phyloP scores from a whole-genome alignment of 2,797 vertebrate genomes.

The Spea hammondii region DNA sequence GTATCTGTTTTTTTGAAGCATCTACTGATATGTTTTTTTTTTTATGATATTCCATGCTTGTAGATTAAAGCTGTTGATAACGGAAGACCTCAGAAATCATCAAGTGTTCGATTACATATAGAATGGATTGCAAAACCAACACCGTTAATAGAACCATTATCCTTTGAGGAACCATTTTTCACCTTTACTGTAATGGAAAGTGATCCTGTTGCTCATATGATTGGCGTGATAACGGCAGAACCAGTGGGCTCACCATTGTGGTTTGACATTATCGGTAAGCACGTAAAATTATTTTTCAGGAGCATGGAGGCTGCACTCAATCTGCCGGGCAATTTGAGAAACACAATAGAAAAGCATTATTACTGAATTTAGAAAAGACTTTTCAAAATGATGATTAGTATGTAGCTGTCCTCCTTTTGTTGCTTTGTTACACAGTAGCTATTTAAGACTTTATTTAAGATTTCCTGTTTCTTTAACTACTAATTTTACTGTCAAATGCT shows the following conservation, averaged over 20 bases:
- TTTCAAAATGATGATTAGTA: background rate
- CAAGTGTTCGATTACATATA: slow-evolving; percentile 88
- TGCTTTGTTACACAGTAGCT: slow-evolving; percentile 14
- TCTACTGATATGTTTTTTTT: slow-evolving; percentile 40
- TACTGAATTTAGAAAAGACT: slow-evolving; percentile 19
- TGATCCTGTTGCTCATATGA: slow-evolving; percentile 94
- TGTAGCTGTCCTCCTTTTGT: background rate
- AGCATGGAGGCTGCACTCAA: slow-evolving; percentile 9
- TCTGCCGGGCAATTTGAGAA: background rate
- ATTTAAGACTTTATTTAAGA: background rate
- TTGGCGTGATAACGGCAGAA: slow-evolving; percentile 89
- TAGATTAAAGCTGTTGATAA: slow-evolving; percentile 98
- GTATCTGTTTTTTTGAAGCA: slow-evolving; percentile 49
- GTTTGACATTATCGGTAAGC: slow-evolving; percentile 97
- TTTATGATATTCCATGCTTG: slow-evolving; percentile 46
- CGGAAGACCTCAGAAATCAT: slow-evolving; percentile 92
- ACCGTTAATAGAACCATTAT: slow-evolving; percentile 72
- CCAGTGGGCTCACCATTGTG: slow-evolving; percentile 81
- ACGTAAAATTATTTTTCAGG: slow-evolving; percentile 31
- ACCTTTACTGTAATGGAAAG: slow-evolving; percentile 95
- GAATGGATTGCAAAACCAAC: slow-evolving; percentile 92
- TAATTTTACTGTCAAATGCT: background rate
- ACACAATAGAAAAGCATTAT: slow-evolving; percentile 1
- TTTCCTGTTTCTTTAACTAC: background rate
- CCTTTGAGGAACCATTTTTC: slow-evolving; percentile 88